Conservation (phyloP, 2,113 vertebrate species). For the Aptenodytes forsteri region DNA sequence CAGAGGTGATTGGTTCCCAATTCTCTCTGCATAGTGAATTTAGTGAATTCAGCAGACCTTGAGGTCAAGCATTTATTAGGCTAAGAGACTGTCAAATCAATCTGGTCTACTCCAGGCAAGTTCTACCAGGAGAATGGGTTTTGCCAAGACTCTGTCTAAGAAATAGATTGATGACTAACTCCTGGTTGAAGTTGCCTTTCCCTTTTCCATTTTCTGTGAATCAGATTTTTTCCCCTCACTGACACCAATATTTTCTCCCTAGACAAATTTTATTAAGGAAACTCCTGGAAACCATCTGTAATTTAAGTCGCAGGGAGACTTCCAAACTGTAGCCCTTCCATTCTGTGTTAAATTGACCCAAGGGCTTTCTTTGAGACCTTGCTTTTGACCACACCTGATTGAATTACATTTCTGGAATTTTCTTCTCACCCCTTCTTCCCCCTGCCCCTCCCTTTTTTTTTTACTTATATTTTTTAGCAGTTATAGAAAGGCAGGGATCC, state of each 20-base stretch:
- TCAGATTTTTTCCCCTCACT: constrained; percentile 14
- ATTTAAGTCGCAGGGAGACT: not conserved
- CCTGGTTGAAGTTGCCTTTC: constrained; percentile 42
- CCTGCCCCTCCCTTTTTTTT: accelerated
- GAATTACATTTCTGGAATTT: not conserved
- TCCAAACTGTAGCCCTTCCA: not conserved
- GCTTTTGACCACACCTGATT: not conserved
- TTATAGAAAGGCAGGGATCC: not conserved
- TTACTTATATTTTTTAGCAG: not conserved
- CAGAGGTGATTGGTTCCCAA: constrained; percentile 64
- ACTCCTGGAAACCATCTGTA: constrained; percentile 29
- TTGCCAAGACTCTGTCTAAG: constrained; percentile 62
- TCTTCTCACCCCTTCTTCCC: not conserved
- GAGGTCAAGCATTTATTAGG: constrained; percentile 73
- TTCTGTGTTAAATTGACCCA: not conserved
- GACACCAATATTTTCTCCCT: constrained; percentile 41
- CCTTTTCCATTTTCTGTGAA: constrained; percentile 37
- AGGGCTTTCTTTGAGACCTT: not conserved
- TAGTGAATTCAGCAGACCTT: constrained; percentile 71
- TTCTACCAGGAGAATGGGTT: constrained; percentile 55
- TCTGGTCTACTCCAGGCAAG: constrained; percentile 61
- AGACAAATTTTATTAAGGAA: constrained; percentile 53
- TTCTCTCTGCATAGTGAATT: constrained; percentile 65
- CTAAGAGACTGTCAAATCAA: constrained; percentile 74
- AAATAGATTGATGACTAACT: constrained; percentile 58